These are phyloP conservation scores for Sorex araneus DNA, from an alignment of 2,113 vertebrate genomes.

Conservation along the genomic window DNA sequence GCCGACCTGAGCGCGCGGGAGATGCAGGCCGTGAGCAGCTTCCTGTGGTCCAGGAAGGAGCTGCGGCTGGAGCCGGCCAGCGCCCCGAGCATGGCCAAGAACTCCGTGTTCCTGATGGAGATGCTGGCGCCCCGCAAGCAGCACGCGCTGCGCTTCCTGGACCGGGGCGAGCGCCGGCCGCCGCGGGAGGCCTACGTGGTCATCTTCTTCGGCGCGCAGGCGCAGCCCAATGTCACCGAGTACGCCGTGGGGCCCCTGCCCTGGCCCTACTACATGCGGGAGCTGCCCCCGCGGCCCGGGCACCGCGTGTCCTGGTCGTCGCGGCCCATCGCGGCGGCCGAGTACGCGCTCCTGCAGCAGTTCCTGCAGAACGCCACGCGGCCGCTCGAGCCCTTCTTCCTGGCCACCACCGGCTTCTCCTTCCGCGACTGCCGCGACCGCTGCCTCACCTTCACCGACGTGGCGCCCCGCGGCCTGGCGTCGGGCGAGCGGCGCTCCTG, in stretches of 20 bases:
- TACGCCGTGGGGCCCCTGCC: conserved; percentile 93
- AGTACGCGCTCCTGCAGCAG: conserved; percentile 87
- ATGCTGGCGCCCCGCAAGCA: conserved; percentile 92
- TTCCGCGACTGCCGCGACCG: conserved; percentile 88
- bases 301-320: conserved; percentile 87
- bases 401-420: conserved; percentile 90
- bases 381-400: conserved; percentile 89
- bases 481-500: conserved; percentile 92
- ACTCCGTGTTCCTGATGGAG: conserved; percentile 94
- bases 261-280: conserved; percentile 84
- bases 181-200: conserved; percentile 91
- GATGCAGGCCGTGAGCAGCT: conserved; percentile 89
- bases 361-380: conserved; percentile 78
- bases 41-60: conserved; percentile 88
- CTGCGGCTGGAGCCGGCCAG: conserved; percentile 86
- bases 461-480: conserved; percentile 92
- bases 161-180: conserved; percentile 87
- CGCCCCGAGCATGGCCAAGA: conserved; percentile 88
- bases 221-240: conserved; percentile 92
- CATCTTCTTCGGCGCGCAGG: conserved; percentile 92
- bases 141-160: conserved; percentile 90
- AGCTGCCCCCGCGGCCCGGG: conserved; percentile 74
- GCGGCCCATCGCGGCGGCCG: conserved; percentile 87
- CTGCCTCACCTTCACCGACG: conserved; percentile 93
- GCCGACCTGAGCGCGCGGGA: conserved; percentile 91